Evolutionary conservation across 64 coral and sea anemone species (phyloP).

Genomic region (Montipora cactus): DNA sequence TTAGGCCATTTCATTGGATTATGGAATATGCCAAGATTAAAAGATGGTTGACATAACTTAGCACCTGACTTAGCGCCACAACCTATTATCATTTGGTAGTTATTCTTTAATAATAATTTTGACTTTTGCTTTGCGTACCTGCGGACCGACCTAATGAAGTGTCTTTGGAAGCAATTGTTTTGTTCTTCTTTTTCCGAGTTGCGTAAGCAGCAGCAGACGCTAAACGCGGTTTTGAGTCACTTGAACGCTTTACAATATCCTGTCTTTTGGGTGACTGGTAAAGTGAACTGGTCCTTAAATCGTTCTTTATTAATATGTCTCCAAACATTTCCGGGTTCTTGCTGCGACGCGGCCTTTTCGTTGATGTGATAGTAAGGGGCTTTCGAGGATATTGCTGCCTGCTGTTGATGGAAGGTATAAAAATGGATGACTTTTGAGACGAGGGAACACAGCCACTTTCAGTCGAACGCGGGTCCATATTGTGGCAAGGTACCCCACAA

Average conservation of each 20-base stretch:
- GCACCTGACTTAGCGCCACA: no score
- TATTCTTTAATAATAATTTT: background rate
- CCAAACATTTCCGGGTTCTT: slow-evolving; percentile 30
- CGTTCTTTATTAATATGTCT: slow-evolving; percentile 19
- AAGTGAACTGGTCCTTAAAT: background rate
- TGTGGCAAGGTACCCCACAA: background rate
- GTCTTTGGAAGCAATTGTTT: background rate
- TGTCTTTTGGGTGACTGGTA: background rate
- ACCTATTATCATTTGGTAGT: background rate
- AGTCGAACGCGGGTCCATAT: background rate
- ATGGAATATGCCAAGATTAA: no score
- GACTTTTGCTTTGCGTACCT: no score
- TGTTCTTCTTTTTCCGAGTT: slow-evolving; percentile 4
- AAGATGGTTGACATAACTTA: no score
- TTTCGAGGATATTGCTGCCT: background rate
- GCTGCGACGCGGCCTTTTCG: background rate
- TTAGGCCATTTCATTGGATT: no score
- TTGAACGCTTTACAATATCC: slow-evolving; percentile 15
- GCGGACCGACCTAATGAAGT: background rate
- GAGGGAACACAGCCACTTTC: background rate
- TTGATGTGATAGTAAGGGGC: background rate
- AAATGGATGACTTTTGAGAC: background rate
- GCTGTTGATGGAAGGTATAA: background rate
- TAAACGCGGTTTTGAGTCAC: background rate
- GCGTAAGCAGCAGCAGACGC: background rate